Evolutionary conservation across 92 coral and sea anemone genomes (phyloP), one percentile per base, ranked within the genome.

Genomic region (Ricordea florida): DNA sequence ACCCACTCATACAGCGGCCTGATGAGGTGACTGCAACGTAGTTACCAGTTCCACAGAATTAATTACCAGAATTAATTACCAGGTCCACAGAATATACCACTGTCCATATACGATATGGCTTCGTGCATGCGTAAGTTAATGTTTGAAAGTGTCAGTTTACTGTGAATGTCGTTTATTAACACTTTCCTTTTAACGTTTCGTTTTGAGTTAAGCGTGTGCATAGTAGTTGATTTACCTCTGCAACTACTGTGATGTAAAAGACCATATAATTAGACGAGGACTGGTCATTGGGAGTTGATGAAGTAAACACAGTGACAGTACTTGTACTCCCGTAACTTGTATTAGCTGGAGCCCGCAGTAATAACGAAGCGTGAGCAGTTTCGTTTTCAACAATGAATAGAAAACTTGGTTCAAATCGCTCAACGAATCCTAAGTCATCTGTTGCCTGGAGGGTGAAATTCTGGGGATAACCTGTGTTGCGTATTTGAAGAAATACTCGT

Each of bases 371-470:
- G 7, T 63, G 53, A 45, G 49, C 87, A n/a, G 82, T 63, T 21
- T 46, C 63, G 37, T 82, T 74, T 26, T 32, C 34, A 28, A 56
- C 24, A 21, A 82, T 51, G 17, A 33, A 2, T 9, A 22, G 10
- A 33, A 46, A 11, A 34, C 0, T 14, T 32, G 87, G 87, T 18
- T 6, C 52, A 27, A 82, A 29, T 0, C 63, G 26, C 72, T 44
- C 29, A 8, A 55, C 32, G 62, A 42, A 82, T 41, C 82, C 56
- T 33, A 82, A 37, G 42, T 82, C 87, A 38, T 82, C 87, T 23
- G 10, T 55, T 20, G 87, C 82, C 13, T 74, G 62, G 30, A 82
- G 7, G 6, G 46, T 22, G 20, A 82, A 74, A 42, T 21, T 27
- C 44, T 51, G 22, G 4, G 76, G 43, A 33, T 48, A 10, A 11